These are phyloP conservation scores for Megalops cyprinoides DNA, from an alignment of 2,797 vertebrate genomes.

Conservation along the genomic window DNA sequence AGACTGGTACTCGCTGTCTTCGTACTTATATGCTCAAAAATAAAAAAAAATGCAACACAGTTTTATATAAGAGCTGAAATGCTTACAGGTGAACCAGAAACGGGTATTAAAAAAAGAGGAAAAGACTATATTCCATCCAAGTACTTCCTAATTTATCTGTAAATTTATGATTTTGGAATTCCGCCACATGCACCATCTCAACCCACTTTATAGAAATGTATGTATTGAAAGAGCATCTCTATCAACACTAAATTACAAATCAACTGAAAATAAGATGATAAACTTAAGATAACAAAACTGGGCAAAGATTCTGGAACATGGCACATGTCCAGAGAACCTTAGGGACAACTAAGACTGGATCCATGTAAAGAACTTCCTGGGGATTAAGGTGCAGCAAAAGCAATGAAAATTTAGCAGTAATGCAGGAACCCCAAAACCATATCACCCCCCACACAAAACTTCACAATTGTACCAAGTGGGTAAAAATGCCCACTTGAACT, in stretches of 20 bases:
- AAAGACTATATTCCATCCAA: conserved; percentile 10
- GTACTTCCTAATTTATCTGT: conserved; percentile 1
- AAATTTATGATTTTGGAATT: not conserved
- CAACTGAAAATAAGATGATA: not conserved
- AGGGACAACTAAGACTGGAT: no score
- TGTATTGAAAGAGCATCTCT: not conserved
- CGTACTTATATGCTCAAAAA: no score
- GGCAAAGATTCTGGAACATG: no score
- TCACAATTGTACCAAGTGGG: no score
- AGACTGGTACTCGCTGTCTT: no score
- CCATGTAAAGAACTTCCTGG: no score
- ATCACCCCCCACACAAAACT: no score
- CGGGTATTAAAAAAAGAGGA: not conserved
- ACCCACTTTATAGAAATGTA: not conserved
- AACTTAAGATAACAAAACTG: not conserved
- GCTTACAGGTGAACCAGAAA: conserved; percentile 1
- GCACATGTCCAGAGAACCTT: no score
- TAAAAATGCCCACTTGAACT: no score
- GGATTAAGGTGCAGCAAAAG: no score
- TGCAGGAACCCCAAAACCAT: no score
- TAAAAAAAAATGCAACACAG: not conserved
- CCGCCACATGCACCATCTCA: not conserved
- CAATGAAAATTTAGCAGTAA: no score
- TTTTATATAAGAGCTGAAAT: not conserved
- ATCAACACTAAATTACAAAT: not conserved